A percentile compares a stretch with the other conserved stretches of the same genome.
phyloP scores from a whole-genome alignment of 2,888 invertebrate species.

The Caenorhabditis auriculariae region DNA sequence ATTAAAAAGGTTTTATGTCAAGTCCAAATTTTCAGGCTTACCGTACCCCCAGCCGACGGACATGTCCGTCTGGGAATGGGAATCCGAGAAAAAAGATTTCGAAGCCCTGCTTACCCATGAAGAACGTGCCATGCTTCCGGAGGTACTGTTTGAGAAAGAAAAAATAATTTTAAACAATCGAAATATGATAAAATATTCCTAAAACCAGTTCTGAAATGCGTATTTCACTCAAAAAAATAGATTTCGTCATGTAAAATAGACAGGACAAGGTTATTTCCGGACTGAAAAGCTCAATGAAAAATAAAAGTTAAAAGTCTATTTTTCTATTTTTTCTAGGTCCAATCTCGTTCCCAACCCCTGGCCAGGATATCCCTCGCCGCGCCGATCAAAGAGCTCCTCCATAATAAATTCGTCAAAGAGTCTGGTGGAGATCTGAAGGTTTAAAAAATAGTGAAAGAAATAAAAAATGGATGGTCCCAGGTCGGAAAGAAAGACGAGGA shows the following conservation, averaged over 20 bases:
- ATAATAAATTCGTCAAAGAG: slow-evolving; percentile 42
- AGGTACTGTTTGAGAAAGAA: slow-evolving; percentile 15
- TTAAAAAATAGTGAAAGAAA: too few species aligned
- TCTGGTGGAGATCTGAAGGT: slow-evolving; percentile 27
- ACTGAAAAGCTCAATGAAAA: too few species aligned
- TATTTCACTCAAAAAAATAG: neutral
- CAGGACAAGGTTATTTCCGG: too few species aligned
- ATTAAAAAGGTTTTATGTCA: neutral
- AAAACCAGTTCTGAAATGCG: neutral
- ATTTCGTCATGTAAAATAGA: neutral
- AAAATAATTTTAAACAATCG: neutral
- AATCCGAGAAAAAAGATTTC: slow-evolving; percentile 80
- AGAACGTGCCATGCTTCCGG: slow-evolving; percentile 46
- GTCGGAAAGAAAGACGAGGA: slow-evolving; percentile 65
- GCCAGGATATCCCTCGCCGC: slow-evolving; percentile 35
- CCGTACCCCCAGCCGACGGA: slow-evolving; percentile 61
- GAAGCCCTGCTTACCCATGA: slow-evolving; percentile 64
- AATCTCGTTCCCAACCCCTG: slow-evolving; percentile 35
- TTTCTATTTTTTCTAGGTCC: slow-evolving; percentile 11
- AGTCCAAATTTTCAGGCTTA: slow-evolving; percentile 19
- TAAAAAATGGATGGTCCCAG: slow-evolving; percentile 6
- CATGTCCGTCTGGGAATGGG: slow-evolving; percentile 80
- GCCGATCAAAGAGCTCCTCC: slow-evolving; percentile 42
- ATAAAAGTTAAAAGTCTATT: neutral
- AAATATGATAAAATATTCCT: neutral